These are phyloP conservation scores for Hedychridium roseum DNA, from an alignment of 2,888 invertebrate species.

Conservation along the genomic window DNA sequence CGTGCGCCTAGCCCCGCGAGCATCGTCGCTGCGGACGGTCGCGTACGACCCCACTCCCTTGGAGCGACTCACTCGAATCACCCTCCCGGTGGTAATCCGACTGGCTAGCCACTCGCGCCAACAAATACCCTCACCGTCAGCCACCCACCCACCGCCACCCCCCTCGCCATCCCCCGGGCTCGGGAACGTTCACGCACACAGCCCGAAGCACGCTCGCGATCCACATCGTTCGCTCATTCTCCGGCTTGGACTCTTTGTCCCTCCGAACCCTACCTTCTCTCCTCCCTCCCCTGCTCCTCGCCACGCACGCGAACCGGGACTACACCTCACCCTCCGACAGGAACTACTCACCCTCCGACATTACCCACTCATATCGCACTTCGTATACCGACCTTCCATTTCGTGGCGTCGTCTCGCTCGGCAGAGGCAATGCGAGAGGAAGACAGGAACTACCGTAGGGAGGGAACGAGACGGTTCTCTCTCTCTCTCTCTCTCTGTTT, in stretches of 20 bases:
- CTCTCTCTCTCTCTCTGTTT: constrained; percentile 12
- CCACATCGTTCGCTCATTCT: constrained; percentile 5
- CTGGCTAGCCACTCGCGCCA: constrained; percentile 64
- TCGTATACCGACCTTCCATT: too few relatives aligned
- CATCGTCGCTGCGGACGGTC: too few relatives aligned
- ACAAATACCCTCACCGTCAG: constrained; percentile 62
- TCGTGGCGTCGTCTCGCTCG: too few relatives aligned
- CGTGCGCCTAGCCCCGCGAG: constrained; percentile 5
- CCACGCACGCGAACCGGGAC: too few relatives aligned
- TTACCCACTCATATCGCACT: constrained; percentile 7
- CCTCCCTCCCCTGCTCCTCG: constrained; percentile 1
- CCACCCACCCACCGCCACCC: constrained; percentile 48
- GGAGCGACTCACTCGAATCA: constrained; percentile 32
- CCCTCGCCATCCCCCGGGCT: constrained; percentile 28
- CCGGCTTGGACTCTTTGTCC: constrained; percentile 9
- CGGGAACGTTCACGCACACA: constrained; percentile 9
- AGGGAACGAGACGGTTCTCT: too few relatives aligned
- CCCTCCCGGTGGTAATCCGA: constrained; percentile 61
- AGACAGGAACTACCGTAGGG: too few relatives aligned
- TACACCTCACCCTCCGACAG: too few relatives aligned
- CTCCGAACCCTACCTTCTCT: background rate
- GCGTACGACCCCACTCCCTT: constrained; percentile 15
- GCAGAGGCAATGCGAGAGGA: too few relatives aligned
- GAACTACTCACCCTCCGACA: too few relatives aligned
- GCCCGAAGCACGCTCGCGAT: constrained; percentile 21